Evolutionary conservation across 2,797 vertebrate genomes (phyloP).

Genomic region (Paratrypauchen microcephalus): DNA sequence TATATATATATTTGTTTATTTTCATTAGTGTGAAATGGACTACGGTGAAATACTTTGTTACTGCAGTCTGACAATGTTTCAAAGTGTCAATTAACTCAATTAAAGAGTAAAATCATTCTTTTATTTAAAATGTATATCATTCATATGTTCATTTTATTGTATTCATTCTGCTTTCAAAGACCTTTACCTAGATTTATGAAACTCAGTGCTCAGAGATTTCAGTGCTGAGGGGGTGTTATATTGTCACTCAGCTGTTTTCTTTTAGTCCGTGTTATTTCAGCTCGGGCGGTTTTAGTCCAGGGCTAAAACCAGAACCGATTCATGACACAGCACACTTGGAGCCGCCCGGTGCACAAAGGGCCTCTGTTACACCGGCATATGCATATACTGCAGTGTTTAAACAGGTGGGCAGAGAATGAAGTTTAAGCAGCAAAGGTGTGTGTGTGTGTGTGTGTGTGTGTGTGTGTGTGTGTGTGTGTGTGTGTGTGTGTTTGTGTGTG

Average conservation of each 20-base stretch:
- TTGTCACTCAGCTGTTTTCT: slow-evolving; percentile 50
- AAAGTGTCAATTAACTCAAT: not conserved
- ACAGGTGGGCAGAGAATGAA: slow-evolving; percentile 71
- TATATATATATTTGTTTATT: not conserved
- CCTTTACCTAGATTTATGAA: not conserved
- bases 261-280: slow-evolving; percentile 62
- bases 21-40: not conserved
- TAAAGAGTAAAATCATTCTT: not conserved
- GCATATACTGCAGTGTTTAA: slow-evolving; percentile 66
- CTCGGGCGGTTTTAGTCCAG: slow-evolving; percentile 54
- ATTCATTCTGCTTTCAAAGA: slow-evolving; percentile 6
- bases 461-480: slow-evolving; percentile 10
- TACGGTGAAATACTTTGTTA: not conserved
- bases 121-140: not conserved
- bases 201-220: slow-evolving; percentile 15
- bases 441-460: not conserved
- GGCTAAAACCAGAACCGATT: slow-evolving; percentile 67
- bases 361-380: slow-evolving; percentile 60
- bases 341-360: slow-evolving; percentile 61
- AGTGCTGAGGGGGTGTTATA: slow-evolving; percentile 29
- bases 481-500: not conserved
- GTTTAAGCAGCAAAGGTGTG: slow-evolving; percentile 43
- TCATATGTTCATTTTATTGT: not conserved
- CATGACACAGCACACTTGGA: slow-evolving; percentile 69
- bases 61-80: not conserved